A percentile compares a stretch with the other conserved stretches of the same genome.
Evolutionary conservation across 2,113 vertebrate genomes (phyloP).

Genomic region (Rhagologus leucostigma): DNA sequence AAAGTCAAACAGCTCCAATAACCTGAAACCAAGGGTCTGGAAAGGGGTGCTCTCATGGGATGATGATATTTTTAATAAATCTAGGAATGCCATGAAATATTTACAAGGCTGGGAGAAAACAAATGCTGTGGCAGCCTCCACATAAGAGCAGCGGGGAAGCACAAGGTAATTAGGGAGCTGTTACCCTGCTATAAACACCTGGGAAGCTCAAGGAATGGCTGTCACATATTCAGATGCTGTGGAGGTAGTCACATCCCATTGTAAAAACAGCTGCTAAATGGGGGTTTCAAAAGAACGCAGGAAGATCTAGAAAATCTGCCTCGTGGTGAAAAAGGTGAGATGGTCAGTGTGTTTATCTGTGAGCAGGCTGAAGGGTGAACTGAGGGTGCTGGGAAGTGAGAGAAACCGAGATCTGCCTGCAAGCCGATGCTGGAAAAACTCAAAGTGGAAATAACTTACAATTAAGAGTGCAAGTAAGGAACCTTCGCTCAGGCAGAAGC

Average conservation of each 20-base stretch:
- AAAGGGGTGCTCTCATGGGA: background rate
- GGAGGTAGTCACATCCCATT: background rate
- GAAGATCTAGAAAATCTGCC: background rate
- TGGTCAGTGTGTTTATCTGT: background rate
- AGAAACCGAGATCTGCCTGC: background rate
- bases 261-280: background rate
- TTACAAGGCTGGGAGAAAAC: background rate
- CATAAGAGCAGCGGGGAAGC: background rate
- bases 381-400: background rate
- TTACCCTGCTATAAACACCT: background rate
- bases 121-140: background rate
- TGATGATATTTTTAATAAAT: background rate
- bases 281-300: background rate
- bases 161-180: background rate
- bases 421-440: background rate
- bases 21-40: background rate
- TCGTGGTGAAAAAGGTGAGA: background rate
- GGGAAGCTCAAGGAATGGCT: background rate
- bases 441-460: background rate
- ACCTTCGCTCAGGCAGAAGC: background rate
- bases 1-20: background rate
- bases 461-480: background rate
- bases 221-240: background rate
- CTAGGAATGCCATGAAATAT: background rate
- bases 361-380: background rate